Evolutionary conservation across 2,113 vertebrate genomes (phyloP).

Genomic region (Hippolais icterina): DNA sequence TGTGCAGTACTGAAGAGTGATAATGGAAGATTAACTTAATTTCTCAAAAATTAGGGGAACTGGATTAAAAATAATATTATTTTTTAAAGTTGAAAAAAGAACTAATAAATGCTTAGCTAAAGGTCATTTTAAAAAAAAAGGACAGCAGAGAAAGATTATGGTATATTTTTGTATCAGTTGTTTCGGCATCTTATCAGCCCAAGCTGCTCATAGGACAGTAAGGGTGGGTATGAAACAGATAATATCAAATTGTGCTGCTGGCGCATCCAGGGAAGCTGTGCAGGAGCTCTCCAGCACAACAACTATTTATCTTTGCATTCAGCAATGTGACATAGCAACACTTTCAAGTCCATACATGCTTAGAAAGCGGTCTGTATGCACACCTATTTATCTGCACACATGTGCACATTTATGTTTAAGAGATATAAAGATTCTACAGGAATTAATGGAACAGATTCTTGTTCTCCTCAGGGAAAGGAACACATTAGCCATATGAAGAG

Average conservation of each 20-base stretch:
- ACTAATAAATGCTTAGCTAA: neutral
- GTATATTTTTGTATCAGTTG: neutral
- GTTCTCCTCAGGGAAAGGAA: neutral
- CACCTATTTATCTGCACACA: neutral
- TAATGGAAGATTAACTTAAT: neutral
- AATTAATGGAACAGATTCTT: neutral
- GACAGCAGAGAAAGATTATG: neutral
- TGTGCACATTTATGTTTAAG: neutral
- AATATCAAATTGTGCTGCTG: neutral
- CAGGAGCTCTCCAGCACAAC: neutral
- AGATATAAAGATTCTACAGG: neutral
- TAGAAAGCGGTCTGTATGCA: neutral
- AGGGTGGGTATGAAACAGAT: neutral
- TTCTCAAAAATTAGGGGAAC: neutral
- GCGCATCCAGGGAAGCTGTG: neutral
- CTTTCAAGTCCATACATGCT: neutral
- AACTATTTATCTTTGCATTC: neutral
- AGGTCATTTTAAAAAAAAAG: neutral
- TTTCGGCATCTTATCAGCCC: neutral
- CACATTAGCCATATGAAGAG: neutral
- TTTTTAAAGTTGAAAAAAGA: neutral
- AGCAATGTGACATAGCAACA: neutral
- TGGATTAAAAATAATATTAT: neutral
- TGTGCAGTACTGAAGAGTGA: neutral
- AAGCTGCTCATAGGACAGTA: neutral